Evolutionary conservation across 2,888 invertebrate genomes (phyloP).

Genomic region (Caenorhabditis macrosperma): DNA sequence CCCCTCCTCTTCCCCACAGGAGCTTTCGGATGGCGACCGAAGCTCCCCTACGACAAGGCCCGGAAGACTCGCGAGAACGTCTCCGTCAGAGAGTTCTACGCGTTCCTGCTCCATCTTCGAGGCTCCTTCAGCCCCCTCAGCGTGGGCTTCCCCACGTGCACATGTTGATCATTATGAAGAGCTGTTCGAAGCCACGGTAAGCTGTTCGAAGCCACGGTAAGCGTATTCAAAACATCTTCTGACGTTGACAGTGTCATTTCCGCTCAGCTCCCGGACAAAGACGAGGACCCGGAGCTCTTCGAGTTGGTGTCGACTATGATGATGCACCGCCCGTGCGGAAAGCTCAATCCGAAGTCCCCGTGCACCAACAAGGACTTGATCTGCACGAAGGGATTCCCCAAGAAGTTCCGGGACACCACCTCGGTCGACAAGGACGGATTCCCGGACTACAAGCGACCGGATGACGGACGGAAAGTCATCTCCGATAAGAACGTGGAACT

Average conservation of each 20-base stretch:
- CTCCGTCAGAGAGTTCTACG: constrained; percentile 60
- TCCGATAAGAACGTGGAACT: background rate
- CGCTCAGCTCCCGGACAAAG: constrained; percentile 70
- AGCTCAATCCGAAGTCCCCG: constrained; percentile 70
- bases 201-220: constrained; percentile 65
- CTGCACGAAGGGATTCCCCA: constrained; percentile 81
- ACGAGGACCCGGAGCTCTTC: constrained; percentile 57
- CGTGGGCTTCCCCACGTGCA: constrained; percentile 78
- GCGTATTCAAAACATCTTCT: background rate
- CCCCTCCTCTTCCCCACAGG: constrained; percentile 79
- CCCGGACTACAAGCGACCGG: constrained; percentile 78
- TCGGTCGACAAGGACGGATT: constrained; percentile 78
- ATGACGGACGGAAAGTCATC: constrained; percentile 55
- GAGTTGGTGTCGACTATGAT: constrained; percentile 63
- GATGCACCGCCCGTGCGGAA: constrained; percentile 76
- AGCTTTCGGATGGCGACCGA: constrained; percentile 10
- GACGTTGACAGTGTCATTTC: constrained; percentile 47
- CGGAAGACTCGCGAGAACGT: constrained; percentile 16
- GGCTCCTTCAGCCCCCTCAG: constrained; percentile 67
- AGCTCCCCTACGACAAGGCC: constrained; percentile 16
- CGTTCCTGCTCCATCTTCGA: constrained; percentile 26
- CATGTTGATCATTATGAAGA: constrained; percentile 63
- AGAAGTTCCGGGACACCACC: constrained; percentile 74
- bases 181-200: constrained; percentile 64
- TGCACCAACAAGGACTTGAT: constrained; percentile 80